Evolutionary conservation across 92 coral and sea anemone species (phyloP), one percentile per base, ranked within the genome.

Genomic region (Porites lobata): DNA sequence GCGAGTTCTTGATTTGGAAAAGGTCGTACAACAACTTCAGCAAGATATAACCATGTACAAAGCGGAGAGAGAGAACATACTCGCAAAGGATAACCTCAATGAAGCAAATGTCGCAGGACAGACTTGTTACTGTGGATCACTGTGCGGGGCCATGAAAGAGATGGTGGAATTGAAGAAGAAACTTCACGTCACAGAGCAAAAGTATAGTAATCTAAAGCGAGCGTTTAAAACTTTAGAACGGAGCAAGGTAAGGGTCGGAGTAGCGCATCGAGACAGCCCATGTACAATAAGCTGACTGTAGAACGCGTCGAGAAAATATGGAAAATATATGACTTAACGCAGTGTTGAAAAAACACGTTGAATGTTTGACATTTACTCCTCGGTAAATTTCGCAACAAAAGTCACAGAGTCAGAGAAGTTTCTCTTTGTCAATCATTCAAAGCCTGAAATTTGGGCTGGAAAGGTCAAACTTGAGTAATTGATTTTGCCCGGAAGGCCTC

Each of bases 111-210:
- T 38, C 22, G 43, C 85, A 10, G 95, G 91, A 14, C 98, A 93
- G 59, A 92, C 93, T 9, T 95, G 98, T 68, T 95, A 95, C 72
- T 95, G 98, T 62, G 98, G 98, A 1, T 95, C 98, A 8, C 93
- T 96, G 43, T 98, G 99, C 85, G 95, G 96, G 6, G 98, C 99
- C 54, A 98, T 98, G 99, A 95, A 96, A 79, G 99, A 98, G 77
- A 91, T 96, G 50, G 94, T 94, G 4, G 98, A 98, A 32, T 70
- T 98, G 8, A 98, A 96, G 77, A 91, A 93, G 65, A 94, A 96
- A 89, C 88, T 98, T 14, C 96, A 92, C 53, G 85, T 92, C 76
- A 98, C 95, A n/a, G 98, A 98, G 75, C 96, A 94, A 82, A 92
- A 94, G 83, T 93, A 96, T 72, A 76, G 84, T 84, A 90, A 88